phyloP scores from a whole-genome alignment of 1,140 invertebrate species.

The Macrosteles quadrilineatus region DNA sequence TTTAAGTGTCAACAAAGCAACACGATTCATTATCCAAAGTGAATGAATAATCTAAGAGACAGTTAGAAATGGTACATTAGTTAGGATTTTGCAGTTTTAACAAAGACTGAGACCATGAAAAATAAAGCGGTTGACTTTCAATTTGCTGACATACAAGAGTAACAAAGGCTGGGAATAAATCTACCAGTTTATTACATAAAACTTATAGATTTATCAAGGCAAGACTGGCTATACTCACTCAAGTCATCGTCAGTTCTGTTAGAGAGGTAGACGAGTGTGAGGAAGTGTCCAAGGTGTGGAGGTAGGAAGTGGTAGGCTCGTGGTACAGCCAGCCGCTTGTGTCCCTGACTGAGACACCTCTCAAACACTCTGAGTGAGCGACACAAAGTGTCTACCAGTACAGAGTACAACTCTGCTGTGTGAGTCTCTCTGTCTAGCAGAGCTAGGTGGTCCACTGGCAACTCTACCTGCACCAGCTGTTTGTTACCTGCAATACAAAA shows the following conservation, averaged over 20 bases:
- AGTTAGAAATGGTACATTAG: too few relatives aligned
- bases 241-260: constrained; percentile 60
- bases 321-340: constrained; percentile 53
- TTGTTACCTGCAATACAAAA: constrained; percentile 52
- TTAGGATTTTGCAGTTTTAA: too few relatives aligned
- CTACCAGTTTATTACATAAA: too few relatives aligned
- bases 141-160: too few relatives aligned
- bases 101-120: too few relatives aligned
- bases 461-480: constrained; percentile 55
- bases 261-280: constrained; percentile 70
- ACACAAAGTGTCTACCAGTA: constrained; percentile 71
- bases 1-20: too few relatives aligned
- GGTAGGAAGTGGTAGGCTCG: constrained; percentile 66
- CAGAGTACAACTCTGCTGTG: constrained; percentile 64
- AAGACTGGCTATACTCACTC: too few relatives aligned
- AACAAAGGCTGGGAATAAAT: too few relatives aligned
- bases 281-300: constrained; percentile 67
- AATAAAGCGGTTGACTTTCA: too few relatives aligned
- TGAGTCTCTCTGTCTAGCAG: constrained; percentile 66
- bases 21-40: too few relatives aligned
- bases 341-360: constrained; percentile 56
- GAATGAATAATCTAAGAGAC: too few relatives aligned
- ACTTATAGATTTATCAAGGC: too few relatives aligned
- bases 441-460: constrained; percentile 69
- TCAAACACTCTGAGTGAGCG: constrained; percentile 65